Evolutionary conservation across 2,113 vertebrate species (phyloP).

Genomic region (Nibea coibor): DNA sequence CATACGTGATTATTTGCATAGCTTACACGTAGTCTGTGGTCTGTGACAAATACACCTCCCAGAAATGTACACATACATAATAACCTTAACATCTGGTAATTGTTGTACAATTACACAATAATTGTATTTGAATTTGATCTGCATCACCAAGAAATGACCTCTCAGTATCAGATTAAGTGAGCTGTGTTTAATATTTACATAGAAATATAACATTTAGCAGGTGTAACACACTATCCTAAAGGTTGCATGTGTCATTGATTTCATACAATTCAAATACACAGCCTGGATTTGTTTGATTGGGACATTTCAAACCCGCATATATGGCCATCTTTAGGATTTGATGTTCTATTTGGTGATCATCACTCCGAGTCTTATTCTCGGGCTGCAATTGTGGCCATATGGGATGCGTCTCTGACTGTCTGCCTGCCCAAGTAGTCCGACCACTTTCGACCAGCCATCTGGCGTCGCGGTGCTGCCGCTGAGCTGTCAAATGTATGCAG

Average conservation of each 20-base stretch:
- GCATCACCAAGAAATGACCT: not conserved
- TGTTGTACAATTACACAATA: not conserved
- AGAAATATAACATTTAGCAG: not conserved
- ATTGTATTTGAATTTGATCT: not conserved
- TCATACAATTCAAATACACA: not conserved
- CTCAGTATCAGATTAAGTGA: not conserved
- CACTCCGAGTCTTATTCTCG: conserved; percentile 3
- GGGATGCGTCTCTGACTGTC: conserved; percentile 38
- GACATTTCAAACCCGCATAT: not conserved
- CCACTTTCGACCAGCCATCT: conserved; percentile 44
- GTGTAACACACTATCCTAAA: not conserved
- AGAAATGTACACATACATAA: not conserved
- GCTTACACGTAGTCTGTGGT: not conserved
- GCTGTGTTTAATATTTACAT: not conserved
- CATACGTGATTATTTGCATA: not conserved
- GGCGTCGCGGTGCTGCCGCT: conserved; percentile 13
- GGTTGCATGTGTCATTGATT: not conserved
- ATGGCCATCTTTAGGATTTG: not conserved
- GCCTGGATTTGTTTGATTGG: not conserved
- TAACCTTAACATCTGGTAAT: too few relatives aligned
- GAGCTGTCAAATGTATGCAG: conserved; percentile 30
- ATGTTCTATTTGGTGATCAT: not conserved
- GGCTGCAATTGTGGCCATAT: conserved; percentile 29
- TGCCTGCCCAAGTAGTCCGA: not conserved
- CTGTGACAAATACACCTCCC: conserved; percentile 24